Conservation (phyloP, 2,113 vertebrate genomes). For the Ascaphus truei region DNA sequence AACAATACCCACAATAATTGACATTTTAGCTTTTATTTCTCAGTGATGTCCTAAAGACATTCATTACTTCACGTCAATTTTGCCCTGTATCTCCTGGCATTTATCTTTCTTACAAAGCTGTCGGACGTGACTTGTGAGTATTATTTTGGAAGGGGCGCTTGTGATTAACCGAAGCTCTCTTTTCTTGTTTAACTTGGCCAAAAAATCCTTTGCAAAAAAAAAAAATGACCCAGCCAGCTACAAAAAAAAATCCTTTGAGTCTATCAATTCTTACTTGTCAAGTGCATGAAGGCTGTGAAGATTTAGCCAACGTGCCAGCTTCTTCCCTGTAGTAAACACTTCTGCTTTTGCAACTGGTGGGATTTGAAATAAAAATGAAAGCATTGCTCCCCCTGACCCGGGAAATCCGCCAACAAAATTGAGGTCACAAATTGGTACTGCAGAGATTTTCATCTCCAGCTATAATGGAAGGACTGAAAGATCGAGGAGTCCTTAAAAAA, state of each 20-base stretch:
- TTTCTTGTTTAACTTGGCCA: slow-evolving; percentile 8
- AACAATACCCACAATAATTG: slow-evolving; percentile 1
- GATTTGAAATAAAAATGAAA: slow-evolving; percentile 29
- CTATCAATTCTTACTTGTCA: not conserved
- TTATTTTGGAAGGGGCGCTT: not conserved
- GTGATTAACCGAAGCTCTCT: slow-evolving; percentile 12
- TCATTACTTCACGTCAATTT: not conserved
- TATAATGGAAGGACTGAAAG: not conserved
- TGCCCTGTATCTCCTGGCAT: not conserved
- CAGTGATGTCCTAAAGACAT: not conserved
- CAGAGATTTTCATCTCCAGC: slow-evolving; percentile 6
- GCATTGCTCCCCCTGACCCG: not conserved
- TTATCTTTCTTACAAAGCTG: slow-evolving; percentile 1
- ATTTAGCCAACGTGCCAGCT: not conserved
- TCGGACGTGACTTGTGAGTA: slow-evolving; percentile 2
- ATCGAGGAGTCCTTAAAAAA: not conserved
- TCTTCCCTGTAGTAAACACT: not conserved
- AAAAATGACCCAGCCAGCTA: not conserved
- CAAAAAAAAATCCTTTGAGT: not conserved
- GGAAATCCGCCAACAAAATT: slow-evolving; percentile 22
- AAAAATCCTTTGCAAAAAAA: not conserved
- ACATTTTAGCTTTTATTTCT: slow-evolving; percentile 12
- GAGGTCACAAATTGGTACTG: slow-evolving; percentile 3
- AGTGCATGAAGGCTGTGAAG: not conserved
- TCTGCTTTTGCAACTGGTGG: not conserved